Percentiles rank a stretch among this genome's conserved stretches.
Conservation (phyloP, 2,888 invertebrate species). For the Coenonympha arcania region DNA sequence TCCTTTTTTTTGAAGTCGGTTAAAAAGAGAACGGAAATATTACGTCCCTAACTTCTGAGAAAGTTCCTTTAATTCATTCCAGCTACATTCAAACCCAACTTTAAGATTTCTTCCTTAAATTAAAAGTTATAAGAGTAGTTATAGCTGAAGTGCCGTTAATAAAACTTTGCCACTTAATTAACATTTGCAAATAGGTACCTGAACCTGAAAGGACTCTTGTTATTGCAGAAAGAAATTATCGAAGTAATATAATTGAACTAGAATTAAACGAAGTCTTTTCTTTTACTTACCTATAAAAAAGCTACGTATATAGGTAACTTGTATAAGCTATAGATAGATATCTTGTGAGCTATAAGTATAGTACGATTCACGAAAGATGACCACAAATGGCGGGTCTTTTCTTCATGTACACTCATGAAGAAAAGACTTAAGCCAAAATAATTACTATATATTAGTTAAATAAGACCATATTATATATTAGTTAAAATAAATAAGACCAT, state of each 20-base stretch:
- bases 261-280: neutral
- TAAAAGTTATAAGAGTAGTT: slow-evolving; percentile 9
- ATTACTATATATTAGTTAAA: too few relatives aligned
- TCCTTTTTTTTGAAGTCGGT: too few relatives aligned
- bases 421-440: too few relatives aligned
- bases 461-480: too few relatives aligned
- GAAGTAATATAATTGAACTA: neutral
- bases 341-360: too few relatives aligned
- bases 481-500: too few relatives aligned
- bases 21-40: neutral
- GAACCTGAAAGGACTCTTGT: neutral
- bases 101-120: slow-evolving; percentile 5
- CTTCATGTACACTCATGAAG: too few relatives aligned
- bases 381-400: too few relatives aligned
- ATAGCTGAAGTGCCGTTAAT: slow-evolving; percentile 4
- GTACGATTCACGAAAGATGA: too few relatives aligned
- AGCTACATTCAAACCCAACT: slow-evolving; percentile 1
- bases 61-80: slow-evolving; percentile 1
- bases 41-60: neutral
- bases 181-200: slow-evolving; percentile 8
- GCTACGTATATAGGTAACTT: too few relatives aligned
- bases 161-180: slow-evolving; percentile 4
- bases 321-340: too few relatives aligned
- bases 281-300: neutral
- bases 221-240: neutral